Evolutionary conservation across 1,140 invertebrate genomes (phyloP).

Genomic region (Zeugodacus cucurbitae): DNA sequence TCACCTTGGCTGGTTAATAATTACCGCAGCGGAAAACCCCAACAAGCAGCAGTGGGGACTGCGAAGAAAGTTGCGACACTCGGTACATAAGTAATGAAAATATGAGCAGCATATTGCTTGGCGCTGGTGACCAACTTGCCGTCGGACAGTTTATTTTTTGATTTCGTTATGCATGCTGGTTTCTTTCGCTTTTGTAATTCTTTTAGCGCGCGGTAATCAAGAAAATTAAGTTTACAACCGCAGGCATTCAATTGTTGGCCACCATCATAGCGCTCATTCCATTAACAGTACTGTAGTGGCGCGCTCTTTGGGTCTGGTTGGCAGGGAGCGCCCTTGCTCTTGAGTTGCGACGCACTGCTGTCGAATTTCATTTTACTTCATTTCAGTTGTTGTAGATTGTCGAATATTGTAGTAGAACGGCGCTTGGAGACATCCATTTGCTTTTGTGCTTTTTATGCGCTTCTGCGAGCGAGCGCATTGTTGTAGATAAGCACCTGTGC

Average conservation of each 20-base stretch:
- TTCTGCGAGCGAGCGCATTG: too few relatives aligned
- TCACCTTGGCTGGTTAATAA: slow-evolving; percentile 31
- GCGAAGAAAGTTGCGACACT: not conserved
- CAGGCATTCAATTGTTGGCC: slow-evolving; percentile 25
- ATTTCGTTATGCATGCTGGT: not conserved
- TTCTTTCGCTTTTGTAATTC: not conserved
- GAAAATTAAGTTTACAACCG: slow-evolving; percentile 37
- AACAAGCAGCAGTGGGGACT: not conserved
- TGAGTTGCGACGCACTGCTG: not conserved
- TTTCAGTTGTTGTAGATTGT: not conserved
- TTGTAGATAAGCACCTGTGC: not conserved
- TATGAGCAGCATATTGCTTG: slow-evolving; percentile 27
- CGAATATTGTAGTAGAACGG: not conserved
- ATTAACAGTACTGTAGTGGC: not conserved
- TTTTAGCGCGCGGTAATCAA: slow-evolving; percentile 12
- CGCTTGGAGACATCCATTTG: not conserved
- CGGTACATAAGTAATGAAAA: not conserved
- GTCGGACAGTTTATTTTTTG: not conserved
- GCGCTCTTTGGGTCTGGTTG: not conserved
- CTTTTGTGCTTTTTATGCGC: not conserved
- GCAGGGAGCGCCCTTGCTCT: too few relatives aligned
- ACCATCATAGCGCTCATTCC: not conserved
- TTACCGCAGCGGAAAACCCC: not conserved
- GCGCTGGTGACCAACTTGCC: slow-evolving; percentile 17
- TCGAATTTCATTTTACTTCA: not conserved